Percentiles rank a stretch among this genome's conserved stretches.
phyloP scores from a whole-genome alignment of 2,113 vertebrate species.

The Ceyx cyanopectus region DNA sequence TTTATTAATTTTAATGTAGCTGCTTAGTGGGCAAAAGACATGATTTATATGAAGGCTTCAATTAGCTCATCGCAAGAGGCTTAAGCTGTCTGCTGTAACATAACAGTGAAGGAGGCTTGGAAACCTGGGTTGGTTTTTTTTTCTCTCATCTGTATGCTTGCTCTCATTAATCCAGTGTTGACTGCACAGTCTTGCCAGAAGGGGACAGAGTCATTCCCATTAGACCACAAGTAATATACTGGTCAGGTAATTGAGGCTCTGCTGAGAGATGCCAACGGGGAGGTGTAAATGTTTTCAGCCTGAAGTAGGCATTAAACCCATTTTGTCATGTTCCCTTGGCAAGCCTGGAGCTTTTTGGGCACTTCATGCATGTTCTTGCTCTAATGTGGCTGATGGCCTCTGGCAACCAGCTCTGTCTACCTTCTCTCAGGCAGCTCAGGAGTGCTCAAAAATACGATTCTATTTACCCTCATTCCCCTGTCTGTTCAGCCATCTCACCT shows the following conservation, averaged over 20 bases:
- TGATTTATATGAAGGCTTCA: neutral
- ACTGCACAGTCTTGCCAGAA: neutral
- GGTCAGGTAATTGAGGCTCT: neutral
- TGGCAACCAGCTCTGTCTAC: neutral
- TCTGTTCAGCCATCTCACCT: neutral
- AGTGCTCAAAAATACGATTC: neutral
- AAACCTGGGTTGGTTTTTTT: neutral
- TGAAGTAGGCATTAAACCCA: neutral
- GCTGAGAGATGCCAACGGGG: neutral
- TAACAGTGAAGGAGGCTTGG: neutral
- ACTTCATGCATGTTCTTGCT: neutral
- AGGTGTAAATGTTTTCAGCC: neutral
- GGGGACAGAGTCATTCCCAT: neutral
- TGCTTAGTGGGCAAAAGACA: neutral
- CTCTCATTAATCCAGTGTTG: neutral
- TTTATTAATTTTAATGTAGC: slow-evolving; percentile 46
- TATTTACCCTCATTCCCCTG: neutral
- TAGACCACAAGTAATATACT: neutral
- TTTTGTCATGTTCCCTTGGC: neutral
- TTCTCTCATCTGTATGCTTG: neutral
- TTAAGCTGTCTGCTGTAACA: neutral
- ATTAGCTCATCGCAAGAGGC: neutral
- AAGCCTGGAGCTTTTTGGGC: neutral
- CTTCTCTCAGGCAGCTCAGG: neutral
- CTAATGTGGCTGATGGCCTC: neutral